Evolutionary conservation across 2,888 invertebrate species (phyloP).

Genomic region (Hermaeophaga mercurialis): DNA sequence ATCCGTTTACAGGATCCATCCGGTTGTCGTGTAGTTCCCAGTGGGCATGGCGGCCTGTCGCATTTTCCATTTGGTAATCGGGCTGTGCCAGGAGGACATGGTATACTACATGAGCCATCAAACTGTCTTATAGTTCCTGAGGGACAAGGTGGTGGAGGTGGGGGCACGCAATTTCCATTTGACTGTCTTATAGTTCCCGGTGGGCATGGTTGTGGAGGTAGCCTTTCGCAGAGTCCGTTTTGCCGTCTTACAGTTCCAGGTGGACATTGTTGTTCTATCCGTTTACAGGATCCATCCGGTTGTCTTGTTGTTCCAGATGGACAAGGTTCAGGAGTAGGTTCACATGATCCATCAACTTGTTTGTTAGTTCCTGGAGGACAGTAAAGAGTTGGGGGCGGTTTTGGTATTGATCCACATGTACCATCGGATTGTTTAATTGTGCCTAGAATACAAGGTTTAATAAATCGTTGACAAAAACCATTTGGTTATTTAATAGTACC

Average conservation of each 20-base stretch:
- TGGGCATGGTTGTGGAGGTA: constrained; percentile 26
- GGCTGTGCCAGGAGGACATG: constrained; percentile 24
- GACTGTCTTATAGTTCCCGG: constrained; percentile 13
- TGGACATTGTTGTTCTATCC: constrained; percentile 10
- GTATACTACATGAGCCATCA: constrained; percentile 17
- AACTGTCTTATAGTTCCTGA: constrained; percentile 23
- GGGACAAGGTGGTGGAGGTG: constrained; percentile 24
- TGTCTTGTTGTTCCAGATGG: constrained; percentile 28
- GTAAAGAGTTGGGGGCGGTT: constrained; percentile 16
- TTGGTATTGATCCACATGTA: constrained; percentile 8
- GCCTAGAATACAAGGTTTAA: constrained; percentile 20
- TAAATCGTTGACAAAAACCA: constrained; percentile 11
- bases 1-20: constrained; percentile 23
- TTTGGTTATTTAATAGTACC: constrained; percentile 17
- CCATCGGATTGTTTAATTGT: constrained; percentile 27
- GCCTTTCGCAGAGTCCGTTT: constrained; percentile 14
- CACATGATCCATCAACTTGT: constrained; percentile 25
- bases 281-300: constrained; percentile 22
- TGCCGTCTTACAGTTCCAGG: constrained; percentile 12
- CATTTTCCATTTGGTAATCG: constrained; percentile 26
- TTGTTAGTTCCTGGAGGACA: constrained; percentile 18
- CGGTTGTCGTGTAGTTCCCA: constrained; percentile 28
- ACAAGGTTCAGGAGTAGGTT: constrained; percentile 28
- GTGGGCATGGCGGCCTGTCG: constrained; percentile 18
- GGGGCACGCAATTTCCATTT: constrained; percentile 23